A percentile compares a stretch with the other conserved stretches of the same genome.
phyloP scores from a whole-genome alignment of 2,888 invertebrate species.

The Unio delphinus region DNA sequence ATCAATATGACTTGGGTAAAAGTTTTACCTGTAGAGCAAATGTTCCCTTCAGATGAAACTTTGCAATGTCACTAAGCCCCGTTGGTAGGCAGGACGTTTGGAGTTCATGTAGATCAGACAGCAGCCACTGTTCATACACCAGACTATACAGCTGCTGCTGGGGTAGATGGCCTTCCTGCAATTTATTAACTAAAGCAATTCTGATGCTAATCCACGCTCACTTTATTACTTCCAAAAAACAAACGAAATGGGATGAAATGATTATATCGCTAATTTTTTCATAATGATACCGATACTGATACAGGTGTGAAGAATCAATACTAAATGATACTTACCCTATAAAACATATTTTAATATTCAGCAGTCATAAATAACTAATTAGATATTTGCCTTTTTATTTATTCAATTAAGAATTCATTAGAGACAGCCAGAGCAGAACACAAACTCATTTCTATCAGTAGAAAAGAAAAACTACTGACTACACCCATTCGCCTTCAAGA shows the following conservation, averaged over 20 bases:
- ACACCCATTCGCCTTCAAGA: too few species aligned
- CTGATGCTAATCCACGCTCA: background rate
- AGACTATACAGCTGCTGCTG: slow-evolving; percentile 44
- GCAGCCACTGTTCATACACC: slow-evolving; percentile 68
- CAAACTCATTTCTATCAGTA: too few species aligned
- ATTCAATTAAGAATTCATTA: too few species aligned
- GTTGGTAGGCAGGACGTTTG: slow-evolving; percentile 56
- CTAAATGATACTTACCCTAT: too few species aligned
- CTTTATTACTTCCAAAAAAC: background rate
- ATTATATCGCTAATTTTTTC: too few species aligned
- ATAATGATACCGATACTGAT: too few species aligned
- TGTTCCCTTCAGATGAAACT: slow-evolving; percentile 50
- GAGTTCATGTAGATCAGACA: slow-evolving; percentile 63
- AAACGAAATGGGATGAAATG: background rate
- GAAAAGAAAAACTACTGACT: too few species aligned
- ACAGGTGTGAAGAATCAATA: too few species aligned
- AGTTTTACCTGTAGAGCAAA: slow-evolving; percentile 61
- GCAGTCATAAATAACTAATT: too few species aligned
- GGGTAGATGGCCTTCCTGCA: slow-evolving; percentile 24
- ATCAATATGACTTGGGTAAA: background rate
- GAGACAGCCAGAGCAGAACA: too few species aligned
- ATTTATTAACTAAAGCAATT: slow-evolving; percentile 8
- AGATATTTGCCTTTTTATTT: too few species aligned
- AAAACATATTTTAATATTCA: too few species aligned
- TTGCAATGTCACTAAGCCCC: slow-evolving; percentile 29